These are phyloP conservation scores for Agrotis ipsilon DNA, from an alignment of 2,888 invertebrate genomes.

Conservation along the genomic window DNA sequence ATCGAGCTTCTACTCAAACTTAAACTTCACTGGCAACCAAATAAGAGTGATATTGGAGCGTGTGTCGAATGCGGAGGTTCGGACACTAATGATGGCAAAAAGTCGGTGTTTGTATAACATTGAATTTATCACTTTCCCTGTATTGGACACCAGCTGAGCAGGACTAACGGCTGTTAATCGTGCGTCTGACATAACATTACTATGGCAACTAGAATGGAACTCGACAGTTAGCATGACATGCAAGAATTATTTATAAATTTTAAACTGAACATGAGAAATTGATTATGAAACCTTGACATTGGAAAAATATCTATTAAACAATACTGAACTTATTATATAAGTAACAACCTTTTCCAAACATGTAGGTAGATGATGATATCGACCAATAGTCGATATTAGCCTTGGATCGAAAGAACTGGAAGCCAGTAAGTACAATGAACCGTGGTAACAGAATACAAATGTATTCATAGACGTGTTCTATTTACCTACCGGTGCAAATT, in stretches of 20 bases:
- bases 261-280: neutral
- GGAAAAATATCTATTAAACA: neutral
- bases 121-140: conserved; percentile 83
- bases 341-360: neutral
- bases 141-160: conserved; percentile 75
- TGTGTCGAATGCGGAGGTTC: conserved; percentile 32
- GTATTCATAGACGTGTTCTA: neutral
- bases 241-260: neutral
- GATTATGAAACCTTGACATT: neutral
- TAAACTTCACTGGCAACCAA: neutral
- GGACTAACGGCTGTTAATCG: conserved; percentile 74
- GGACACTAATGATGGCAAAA: conserved; percentile 68
- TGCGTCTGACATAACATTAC: conserved; percentile 71
- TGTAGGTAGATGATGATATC: neutral
- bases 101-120: conserved; percentile 69
- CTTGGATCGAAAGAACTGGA: neutral
- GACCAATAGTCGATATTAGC: neutral
- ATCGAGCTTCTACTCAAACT: neutral
- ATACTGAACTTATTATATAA: neutral
- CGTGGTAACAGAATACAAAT: neutral
- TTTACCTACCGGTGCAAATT: neutral
- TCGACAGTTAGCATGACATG: conserved; percentile 32
- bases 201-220: conserved; percentile 68
- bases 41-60: conserved; percentile 25
- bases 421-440: neutral